Percentiles rank a stretch among this genome's conserved stretches.
Conservation (phyloP, 2,797 vertebrate genomes). For the Pygocentrus nattereri region DNA sequence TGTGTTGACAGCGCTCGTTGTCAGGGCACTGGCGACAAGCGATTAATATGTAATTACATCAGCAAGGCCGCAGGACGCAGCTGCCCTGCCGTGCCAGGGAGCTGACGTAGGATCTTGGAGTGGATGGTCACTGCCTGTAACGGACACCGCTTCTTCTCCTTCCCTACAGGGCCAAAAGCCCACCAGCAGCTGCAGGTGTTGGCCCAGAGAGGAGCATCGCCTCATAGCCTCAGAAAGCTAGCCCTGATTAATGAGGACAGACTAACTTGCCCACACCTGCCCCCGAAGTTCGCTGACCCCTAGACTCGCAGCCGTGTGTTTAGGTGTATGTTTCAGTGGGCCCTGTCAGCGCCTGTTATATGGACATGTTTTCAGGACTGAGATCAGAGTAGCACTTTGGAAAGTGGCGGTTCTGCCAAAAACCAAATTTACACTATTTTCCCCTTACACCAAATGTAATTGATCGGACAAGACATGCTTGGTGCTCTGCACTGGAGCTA, state of each 20-base stretch:
- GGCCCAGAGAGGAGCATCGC: constrained; percentile 42
- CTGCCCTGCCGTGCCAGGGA: constrained; percentile 47
- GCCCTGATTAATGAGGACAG: constrained; percentile 17
- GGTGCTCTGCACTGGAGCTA: neutral
- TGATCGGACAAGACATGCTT: neutral
- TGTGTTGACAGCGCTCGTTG: constrained; percentile 60
- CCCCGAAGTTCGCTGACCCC: constrained; percentile 27
- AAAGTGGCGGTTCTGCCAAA: neutral
- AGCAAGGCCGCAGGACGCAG: constrained; percentile 39
- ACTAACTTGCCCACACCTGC: constrained; percentile 39
- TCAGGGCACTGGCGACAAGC: constrained; percentile 63
- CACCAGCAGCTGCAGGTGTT: constrained; percentile 24
- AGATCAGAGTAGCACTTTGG: neutral
- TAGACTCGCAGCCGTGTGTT: neutral
- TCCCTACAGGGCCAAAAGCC: constrained; percentile 20
- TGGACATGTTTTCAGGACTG: constrained; percentile 30
- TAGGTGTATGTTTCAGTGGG: constrained; percentile 19
- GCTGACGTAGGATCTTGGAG: constrained; percentile 43
- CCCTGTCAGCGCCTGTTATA: neutral
- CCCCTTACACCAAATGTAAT: neutral
- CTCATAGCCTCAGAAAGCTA: constrained; percentile 31
- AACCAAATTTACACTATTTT: neutral
- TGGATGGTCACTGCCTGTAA: constrained; percentile 10
- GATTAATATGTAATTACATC: constrained; percentile 67
- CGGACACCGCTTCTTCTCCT: neutral